Base-by-base conservation (phyloP, 2,888 invertebrate species). In the Cetonia aurata region DNA sequence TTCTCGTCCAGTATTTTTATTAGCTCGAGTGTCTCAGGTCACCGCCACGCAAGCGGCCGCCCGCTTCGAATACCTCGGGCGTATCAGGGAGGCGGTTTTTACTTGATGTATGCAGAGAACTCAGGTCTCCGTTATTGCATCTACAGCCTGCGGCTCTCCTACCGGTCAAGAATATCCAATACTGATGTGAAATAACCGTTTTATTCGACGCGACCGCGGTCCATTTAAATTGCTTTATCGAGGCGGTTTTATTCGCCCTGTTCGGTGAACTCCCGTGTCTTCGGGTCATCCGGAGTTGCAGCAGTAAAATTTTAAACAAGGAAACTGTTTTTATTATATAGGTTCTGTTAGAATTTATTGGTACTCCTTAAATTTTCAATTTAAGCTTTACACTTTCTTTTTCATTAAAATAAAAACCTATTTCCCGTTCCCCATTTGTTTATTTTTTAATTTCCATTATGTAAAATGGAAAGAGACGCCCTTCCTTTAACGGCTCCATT, bases 121-220 rank as follows among this genome's bases (percentile, higher is more conserved):
- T 73, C 76, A 76, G 78, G 80, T 78, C 25, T 25, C 80, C 76
- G 80, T 81, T 81, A 81, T 82, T 82, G 81, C 80, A 77, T 76
- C 78, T 77, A 72, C 76, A 73, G 77, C 79, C 78, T 73, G 75
- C 75, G 81, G 80, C 80, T 74, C 75, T 77, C 75, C 79, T 77
- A 81, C 80, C 81, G 80, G 80, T 80, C 78, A 77, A 79, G 79
- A 80, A 82, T 83, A 82, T 82, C 83, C 82, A 83, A 83, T 83
- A 83, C 79, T 80, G 82, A 82, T 25, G 25, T 25, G 83, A 84
- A 83, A 83, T 83, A 84, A 83, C 82, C 82, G 77, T 81, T 81
- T 83, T 82, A 83, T 82, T 78, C 78, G 2, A 9, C 50, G 62
- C 62, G 33, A 33, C 46, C 31, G 48, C 33, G 62, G 62, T 48